phyloP scores from a whole-genome alignment of 2,797 vertebrate species.

The Etheostoma nigrum region DNA sequence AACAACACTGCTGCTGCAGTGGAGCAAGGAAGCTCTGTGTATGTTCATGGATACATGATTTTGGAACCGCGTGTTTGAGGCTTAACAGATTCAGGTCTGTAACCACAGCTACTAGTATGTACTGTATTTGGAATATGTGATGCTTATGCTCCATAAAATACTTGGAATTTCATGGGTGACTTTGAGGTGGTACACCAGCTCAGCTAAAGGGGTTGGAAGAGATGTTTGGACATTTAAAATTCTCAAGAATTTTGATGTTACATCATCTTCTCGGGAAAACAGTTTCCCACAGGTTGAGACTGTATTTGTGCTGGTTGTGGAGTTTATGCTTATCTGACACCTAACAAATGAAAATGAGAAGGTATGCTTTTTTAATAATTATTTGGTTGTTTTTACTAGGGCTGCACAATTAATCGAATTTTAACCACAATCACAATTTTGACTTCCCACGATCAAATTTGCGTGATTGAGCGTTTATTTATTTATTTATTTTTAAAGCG shows the following conservation, averaged over 20 bases:
- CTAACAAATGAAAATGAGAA: not conserved
- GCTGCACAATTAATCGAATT: too few relatives aligned
- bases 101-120: constrained; percentile 38
- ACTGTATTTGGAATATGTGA: constrained; percentile 52
- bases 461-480: too few relatives aligned
- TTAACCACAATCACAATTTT: too few relatives aligned
- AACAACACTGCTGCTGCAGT: constrained; percentile 20
- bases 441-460: too few relatives aligned
- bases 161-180: constrained; percentile 58
- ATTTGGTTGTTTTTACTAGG: not conserved
- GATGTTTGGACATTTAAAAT: constrained; percentile 52
- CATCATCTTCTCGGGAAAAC: constrained; percentile 53
- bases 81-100: constrained; percentile 40
- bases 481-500: too few relatives aligned
- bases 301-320: constrained; percentile 10
- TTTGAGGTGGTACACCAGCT: constrained; percentile 43
- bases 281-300: constrained; percentile 49
- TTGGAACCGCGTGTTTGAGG: constrained; percentile 22
- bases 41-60: constrained; percentile 31
- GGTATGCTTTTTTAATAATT: constrained; percentile 4
- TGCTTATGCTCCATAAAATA: constrained; percentile 55
- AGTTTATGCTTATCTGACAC: constrained; percentile 22
- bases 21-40: constrained; percentile 12
- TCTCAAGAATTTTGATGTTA: constrained; percentile 43
- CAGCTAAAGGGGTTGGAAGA: constrained; percentile 9